A percentile compares a stretch with the other conserved stretches of the same genome.
Conservation (phyloP, 2,888 invertebrate species). For the Camptogramma bilineatum region DNA sequence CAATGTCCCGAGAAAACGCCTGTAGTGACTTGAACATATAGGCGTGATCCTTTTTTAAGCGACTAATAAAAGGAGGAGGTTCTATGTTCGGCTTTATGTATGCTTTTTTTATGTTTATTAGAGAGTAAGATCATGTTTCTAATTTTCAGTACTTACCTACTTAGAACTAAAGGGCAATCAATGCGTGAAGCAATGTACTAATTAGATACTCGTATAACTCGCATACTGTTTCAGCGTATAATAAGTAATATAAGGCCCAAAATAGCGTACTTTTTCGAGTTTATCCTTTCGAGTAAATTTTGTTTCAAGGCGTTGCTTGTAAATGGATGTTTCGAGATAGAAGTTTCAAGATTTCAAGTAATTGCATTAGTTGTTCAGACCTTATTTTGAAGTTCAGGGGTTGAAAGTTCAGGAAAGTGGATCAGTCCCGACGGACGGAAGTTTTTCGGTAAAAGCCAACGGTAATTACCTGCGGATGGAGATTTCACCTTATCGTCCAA, state of each 20-base stretch:
- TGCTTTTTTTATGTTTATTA: too few species aligned
- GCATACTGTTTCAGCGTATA: not conserved
- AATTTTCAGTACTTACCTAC: too few species aligned
- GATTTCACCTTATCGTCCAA: constrained; percentile 48
- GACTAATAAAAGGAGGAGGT: too few species aligned
- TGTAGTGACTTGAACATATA: too few species aligned
- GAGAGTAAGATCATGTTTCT: too few species aligned
- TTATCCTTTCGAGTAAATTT: constrained; percentile 15
- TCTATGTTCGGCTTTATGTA: too few species aligned
- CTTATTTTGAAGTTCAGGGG: constrained; percentile 66
- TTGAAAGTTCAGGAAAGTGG: constrained; percentile 62
- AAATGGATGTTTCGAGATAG: constrained; percentile 28
- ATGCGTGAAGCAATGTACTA: too few species aligned
- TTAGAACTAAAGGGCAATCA: too few species aligned
- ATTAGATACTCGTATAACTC: too few species aligned
- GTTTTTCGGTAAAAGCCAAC: constrained; percentile 54
- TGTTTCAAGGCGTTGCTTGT: constrained; percentile 22
- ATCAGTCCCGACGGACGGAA: constrained; percentile 58
- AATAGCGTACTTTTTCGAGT: not conserved
- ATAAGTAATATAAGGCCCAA: not conserved
- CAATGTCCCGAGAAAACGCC: too few species aligned
- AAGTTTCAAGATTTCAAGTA: constrained; percentile 43
- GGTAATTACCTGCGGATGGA: constrained; percentile 56
- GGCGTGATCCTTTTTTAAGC: too few species aligned
- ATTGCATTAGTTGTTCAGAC: constrained; percentile 63